Percentiles rank a stretch among this genome's conserved stretches.
Conservation (phyloP, 2,113 vertebrate genomes). For the Nycticorax nycticorax region DNA sequence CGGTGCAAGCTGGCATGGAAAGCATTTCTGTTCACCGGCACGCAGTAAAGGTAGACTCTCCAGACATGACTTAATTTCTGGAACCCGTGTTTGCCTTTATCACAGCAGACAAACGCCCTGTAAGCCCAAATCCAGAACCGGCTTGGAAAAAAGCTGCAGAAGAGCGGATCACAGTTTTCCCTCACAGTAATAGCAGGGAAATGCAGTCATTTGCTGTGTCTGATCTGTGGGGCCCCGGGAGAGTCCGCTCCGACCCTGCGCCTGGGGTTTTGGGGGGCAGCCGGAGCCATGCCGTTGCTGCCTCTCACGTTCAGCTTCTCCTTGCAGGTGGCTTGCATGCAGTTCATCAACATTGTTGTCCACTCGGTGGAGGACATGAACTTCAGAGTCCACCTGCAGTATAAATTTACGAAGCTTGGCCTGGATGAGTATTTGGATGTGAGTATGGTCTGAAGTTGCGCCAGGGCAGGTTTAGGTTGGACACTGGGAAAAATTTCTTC, state of each 20-base stretch:
- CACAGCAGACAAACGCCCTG: background rate
- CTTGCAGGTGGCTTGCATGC: constrained; percentile 97
- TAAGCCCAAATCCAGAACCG: background rate
- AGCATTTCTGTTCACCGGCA: background rate
- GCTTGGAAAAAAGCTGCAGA: background rate
- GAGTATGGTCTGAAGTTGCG: constrained; percentile 53
- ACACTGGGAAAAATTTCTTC: no score
- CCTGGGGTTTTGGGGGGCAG: background rate
- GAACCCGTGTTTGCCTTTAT: background rate
- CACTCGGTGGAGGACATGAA: constrained; percentile 99
- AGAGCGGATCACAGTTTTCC: background rate
- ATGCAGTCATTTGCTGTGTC: background rate
- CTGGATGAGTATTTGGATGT: constrained; percentile 97
- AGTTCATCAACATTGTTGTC: constrained; percentile 99
- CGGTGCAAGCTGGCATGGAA: background rate
- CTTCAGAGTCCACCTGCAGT: constrained; percentile 96
- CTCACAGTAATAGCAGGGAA: accelerated
- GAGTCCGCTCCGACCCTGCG: accelerated
- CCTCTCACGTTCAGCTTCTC: background rate
- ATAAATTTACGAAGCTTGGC: constrained; percentile 95
- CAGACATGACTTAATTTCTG: background rate
- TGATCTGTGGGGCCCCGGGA: no score
- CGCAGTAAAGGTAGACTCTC: background rate
- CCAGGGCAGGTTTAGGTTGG: no score
- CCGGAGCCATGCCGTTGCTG: accelerated